A percentile compares a stretch with the other conserved stretches of the same genome.
phyloP scores from a whole-genome alignment of 2,113 vertebrate genomes.

The Mesoclemmys tuberculata region DNA sequence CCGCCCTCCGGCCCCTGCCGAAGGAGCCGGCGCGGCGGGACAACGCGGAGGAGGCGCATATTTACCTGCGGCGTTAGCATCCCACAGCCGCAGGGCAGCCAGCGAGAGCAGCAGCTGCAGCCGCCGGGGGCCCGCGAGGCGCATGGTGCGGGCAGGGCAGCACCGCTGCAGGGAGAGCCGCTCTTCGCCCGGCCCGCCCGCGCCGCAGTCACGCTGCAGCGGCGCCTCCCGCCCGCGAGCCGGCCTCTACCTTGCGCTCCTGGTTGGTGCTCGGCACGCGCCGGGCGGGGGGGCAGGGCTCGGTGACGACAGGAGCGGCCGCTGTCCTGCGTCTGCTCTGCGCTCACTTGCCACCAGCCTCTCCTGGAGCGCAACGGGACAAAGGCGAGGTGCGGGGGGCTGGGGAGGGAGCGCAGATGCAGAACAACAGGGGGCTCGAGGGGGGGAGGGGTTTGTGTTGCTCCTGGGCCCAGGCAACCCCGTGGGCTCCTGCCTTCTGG shows the following conservation, averaged over 20 bases:
- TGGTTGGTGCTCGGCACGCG: neutral
- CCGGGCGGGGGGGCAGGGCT: neutral
- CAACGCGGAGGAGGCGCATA: accelerated
- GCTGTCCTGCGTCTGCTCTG: neutral
- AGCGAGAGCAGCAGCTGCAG: neutral
- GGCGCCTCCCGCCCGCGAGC: neutral
- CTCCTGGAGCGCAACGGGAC: neutral
- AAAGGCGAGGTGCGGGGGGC: neutral
- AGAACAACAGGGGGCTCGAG: neutral
- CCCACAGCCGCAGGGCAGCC: neutral
- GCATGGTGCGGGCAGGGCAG: neutral
- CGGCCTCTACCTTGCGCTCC: neutral
- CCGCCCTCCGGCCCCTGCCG: neutral
- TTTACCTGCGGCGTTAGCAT: conserved; percentile 43
- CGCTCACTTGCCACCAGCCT: neutral
- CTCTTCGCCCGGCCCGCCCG: neutral
- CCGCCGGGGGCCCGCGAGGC: accelerated
- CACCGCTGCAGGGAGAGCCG: neutral
- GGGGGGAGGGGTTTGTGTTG: neutral
- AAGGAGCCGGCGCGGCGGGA: no score
- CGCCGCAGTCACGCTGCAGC: neutral
- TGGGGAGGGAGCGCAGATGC: neutral
- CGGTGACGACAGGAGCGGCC: neutral
- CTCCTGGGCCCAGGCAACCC: neutral
- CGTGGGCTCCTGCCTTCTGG: no score